Evolutionary conservation across 2,888 invertebrate genomes (phyloP), one percentile per base, ranked within the genome.

Genomic region (Thymelicus lineola): DNA sequence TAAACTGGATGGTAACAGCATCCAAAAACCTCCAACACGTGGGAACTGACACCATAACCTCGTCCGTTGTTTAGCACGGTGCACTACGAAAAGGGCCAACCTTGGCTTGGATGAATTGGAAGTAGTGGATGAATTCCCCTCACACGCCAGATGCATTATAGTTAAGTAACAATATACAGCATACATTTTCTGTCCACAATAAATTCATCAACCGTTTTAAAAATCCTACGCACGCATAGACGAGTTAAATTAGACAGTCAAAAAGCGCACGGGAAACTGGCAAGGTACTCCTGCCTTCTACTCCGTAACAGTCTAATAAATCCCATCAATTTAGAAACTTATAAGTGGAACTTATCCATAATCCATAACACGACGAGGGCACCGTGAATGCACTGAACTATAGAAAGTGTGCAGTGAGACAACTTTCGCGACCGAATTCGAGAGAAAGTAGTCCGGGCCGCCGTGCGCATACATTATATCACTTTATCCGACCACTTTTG

Each of bases 381-480:
- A 76, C 75, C 80, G 78, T 78, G 80, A 85, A 85, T 85, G 86
- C 84, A 84, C 83, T 86, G 86, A 87, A 86, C 87, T 88, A 83
- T 91, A 89, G 93, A 93, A 93, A 93, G 93, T 90, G 86, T 83
- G 89, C 86, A 82, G 82, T 80, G 82, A 91, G 88, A 87, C 91
- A 90, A 92, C 93, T 93, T 93, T 93, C 93, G 90, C 93, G 92
- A 85, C 92, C 92, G 90, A 93, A 93, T 92, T 93, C 89, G 82
- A 92, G 93, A 90, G 93, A 93, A 93, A 93, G 93, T 91, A 90
- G 92, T 88, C 82, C 93, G 88, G 85, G 81, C 86, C 85, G 88
- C 85, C 75, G 75, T 63, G 80, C 85, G 90, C 88, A 90, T 91
- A 88, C 86, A 89, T 93, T 93, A 92, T 93, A 93, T 93, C 90